Evolutionary conservation across 1,140 invertebrate genomes (phyloP), one percentile per base, ranked within the genome.

Genomic region (Conus betulinus): DNA sequence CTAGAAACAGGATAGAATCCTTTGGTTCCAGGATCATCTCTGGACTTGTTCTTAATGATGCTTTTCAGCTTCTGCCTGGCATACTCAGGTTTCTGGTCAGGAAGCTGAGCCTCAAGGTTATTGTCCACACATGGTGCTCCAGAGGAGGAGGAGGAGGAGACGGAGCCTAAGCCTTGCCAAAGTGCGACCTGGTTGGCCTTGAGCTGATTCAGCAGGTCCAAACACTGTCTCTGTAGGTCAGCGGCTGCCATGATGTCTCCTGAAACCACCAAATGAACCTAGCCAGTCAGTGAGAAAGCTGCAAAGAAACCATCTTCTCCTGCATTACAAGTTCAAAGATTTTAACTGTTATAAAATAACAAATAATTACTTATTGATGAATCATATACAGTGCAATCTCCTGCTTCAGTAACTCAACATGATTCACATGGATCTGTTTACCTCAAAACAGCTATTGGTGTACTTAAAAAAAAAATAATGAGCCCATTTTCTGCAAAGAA

Each of bases 211-310:
- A 87, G 85, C 51, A 87, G 74, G 13, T 87, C 85, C 17, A 55
- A 17, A 27, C 85, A 87, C 85, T 87, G 67, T 27, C 25, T 78
- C 53, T 87, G 85, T 13, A 87, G 85, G 27, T 87, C 85, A n/a
- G 67, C 51, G 6, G 74, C 52, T 57, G 85, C n/a, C 85, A 87
- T 78, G 2, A 3, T 57, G 51, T 55, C 11, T 39, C 57, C 71
- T 76, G 71, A 63, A 84, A 84, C 53, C 17, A 27, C 17, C 53
- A 23, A 83, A 23, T 20, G n/a, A 53, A 83, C 5, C 57, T 60
- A 15, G 57, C 39, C 39, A 39, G 39, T 39, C 39, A 39, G 39
- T 39, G 39, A 39, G 39, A 39, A 39, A 39, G 39, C 39, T 39
- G 39, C 39, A 39, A 39, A 3, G 39, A 39, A 39, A 39, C 39